Base-by-base conservation (phyloP, 64 coral and sea anemone genomes). In the Porites australiensis region DNA sequence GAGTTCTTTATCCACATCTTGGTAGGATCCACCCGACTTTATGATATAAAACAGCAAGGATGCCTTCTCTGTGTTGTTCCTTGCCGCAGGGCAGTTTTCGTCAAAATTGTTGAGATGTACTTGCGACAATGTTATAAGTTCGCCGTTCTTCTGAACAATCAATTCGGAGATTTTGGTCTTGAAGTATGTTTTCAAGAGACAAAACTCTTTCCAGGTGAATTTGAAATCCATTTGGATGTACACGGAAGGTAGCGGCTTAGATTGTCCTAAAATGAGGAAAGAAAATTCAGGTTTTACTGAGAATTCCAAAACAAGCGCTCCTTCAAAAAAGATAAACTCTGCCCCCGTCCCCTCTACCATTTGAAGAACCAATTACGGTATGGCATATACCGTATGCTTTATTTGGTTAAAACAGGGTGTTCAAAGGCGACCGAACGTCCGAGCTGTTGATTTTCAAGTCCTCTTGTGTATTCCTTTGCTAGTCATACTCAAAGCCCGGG, bases 141-240 rank as follows among this genome's bases (percentile, higher is more conserved):
- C 19, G 2, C 69, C 81, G 67, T 87, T 18, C 1, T 92, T 44
- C 8, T 75, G 8, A 10, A 87, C n/a, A 4, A 93, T 27, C 54
- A 66, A 37, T 12, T 87, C 66, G 27, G 69, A 58, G 1, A 93
- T 50, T 62, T 71, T 87, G 14, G 74, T 50, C 43, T 87, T 87
- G 73, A 93, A 57, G 48, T 87, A 87, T 22, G 64, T 67, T 44
- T 76, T 60, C 12, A 93, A 54, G 50, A 78, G 72, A 47, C 91
- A 93, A 22, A 93, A 72, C 62, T 93, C 91, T 5, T 6, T 67
- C 91, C 91, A 93, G 12, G 91, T 8, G 65, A 79, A 58, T 74
- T 63, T 57, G 0, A 93, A 87, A n/a, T 86, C 23, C 7, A 93
- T 79, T 55, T 93, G 64, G 20, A 93, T 65, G 21, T 87, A 87